Base-by-base conservation (phyloP, 1,140 invertebrate genomes). In the Drosophila parvula region DNA sequence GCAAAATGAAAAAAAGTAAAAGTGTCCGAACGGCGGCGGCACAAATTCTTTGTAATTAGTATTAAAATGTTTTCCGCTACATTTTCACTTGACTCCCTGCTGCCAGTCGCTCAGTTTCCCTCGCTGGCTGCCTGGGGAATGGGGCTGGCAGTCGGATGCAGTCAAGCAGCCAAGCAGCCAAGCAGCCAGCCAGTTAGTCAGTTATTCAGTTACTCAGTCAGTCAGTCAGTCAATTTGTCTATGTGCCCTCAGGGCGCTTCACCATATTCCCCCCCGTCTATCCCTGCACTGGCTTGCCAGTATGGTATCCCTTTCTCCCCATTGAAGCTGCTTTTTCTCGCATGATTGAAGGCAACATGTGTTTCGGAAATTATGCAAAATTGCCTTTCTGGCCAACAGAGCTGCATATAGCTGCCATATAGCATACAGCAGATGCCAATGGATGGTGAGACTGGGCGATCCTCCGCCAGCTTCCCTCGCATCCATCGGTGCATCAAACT, bases 311-410 rank as follows among this genome's bases (percentile, higher is more conserved):
- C 61, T 69, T 75, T 64, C 63, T 47, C 58, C 63, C 51, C 51
- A 55, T 55, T 55, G 71, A 44, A 57, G 60, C 61, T 56, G 73
- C 68, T 56, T 74, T 48, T 75, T 80, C 85, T 76, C 81, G 84
- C 84, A 84, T 90, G 88, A 90, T 88, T 90, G 88, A 90, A 90
- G 82, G 88, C 82, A 90, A 90, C 88, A 90, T 90, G 88, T 90
- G 88, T 90, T 86, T 90, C 86, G 86, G 86, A 90, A 90, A 90
- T 90, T 90, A 90, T 89, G 85, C 85, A 89, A 89, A 89, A 89
- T 89, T 90, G 84, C 78, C 84, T 89, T 74, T 73, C 70, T 74
- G 74, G 61, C 70, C 75, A 75, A 65, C 76, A 59, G 69, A 58
- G 59, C 59, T 58, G 68, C 55, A 41, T 61, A 38, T 55, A 69